phyloP scores from a whole-genome alignment of 2,113 vertebrate species.

The Copsychus sechellarum region DNA sequence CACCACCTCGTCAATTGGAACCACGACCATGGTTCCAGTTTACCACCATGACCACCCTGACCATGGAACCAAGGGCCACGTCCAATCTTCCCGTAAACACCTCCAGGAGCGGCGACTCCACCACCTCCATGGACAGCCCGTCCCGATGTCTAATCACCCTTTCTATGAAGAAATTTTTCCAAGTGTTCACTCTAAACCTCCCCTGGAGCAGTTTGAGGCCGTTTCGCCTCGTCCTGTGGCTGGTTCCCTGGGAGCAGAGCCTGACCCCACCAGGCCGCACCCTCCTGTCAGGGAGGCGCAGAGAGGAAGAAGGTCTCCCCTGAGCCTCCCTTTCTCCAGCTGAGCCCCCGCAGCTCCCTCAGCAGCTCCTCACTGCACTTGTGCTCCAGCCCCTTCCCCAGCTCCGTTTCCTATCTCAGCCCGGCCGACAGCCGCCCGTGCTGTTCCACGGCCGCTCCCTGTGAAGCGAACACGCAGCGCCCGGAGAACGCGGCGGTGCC shows the following conservation, averaged over 20 bases:
- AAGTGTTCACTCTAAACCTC: too few relatives aligned
- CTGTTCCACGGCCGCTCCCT: background rate
- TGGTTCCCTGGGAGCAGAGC: background rate
- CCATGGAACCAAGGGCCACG: background rate
- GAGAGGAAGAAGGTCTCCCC: rapidly evolving
- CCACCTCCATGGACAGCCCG: too few relatives aligned
- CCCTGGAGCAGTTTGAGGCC: background rate
- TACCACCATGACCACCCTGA: background rate
- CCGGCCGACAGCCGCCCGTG: background rate
- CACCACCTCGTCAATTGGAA: too few relatives aligned
- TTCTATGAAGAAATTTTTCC: background rate
- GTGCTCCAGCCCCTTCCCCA: background rate
- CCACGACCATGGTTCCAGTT: too few relatives aligned
- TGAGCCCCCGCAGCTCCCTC: background rate
- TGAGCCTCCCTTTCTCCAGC: background rate
- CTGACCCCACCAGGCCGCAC: rapidly evolving
- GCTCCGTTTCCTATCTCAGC: background rate
- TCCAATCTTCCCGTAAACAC: background rate
- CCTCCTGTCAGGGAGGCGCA: background rate
- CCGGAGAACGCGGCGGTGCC: background rate
- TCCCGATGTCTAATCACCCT: too few relatives aligned
- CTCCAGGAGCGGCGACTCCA: background rate
- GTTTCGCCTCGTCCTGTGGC: rapidly evolving
- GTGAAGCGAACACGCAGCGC: too few relatives aligned
- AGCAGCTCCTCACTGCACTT: background rate